Percentiles rank a stretch among this genome's conserved stretches.
phyloP scores from a whole-genome alignment of 1,140 invertebrate species.

The Triops cancriformis region DNA sequence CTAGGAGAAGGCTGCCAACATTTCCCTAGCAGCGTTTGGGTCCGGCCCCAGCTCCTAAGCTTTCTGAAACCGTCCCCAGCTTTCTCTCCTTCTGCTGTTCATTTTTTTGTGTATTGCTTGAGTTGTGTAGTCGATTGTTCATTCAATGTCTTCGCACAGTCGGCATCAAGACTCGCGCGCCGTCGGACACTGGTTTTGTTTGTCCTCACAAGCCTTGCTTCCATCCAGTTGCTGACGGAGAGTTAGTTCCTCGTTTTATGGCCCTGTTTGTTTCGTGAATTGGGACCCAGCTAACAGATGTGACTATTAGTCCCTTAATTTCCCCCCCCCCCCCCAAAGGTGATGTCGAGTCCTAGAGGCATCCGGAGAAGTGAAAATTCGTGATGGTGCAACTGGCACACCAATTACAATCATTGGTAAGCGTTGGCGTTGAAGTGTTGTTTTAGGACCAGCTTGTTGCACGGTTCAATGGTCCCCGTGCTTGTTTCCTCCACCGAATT shows the following conservation, averaged over 20 bases:
- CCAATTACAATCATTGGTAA: not conserved
- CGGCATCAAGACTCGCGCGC: not conserved
- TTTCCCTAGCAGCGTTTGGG: not conserved
- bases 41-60: not conserved
- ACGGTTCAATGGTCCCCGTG: not conserved
- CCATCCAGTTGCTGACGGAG: too few species aligned
- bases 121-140: not conserved
- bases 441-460: constrained; percentile 9
- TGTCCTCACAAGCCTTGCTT: too few species aligned
- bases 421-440: constrained; percentile 1
- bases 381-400: not conserved
- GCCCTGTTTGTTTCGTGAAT: not conserved
- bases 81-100: not conserved
- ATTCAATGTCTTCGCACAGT: not conserved
- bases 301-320: not conserved
- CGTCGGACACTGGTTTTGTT: not conserved
- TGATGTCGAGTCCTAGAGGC: not conserved
- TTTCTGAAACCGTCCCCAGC: not conserved
- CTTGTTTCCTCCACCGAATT: not conserved
- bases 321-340: not conserved
- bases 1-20: not conserved
- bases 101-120: not conserved
- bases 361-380: not conserved
- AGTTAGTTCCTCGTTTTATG: too few species aligned
- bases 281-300: not conserved